A percentile compares a stretch with the other conserved stretches of the same genome.
Evolutionary conservation across 2,797 vertebrate genomes (phyloP).

Genomic region (Premnoplex brunnescens): DNA sequence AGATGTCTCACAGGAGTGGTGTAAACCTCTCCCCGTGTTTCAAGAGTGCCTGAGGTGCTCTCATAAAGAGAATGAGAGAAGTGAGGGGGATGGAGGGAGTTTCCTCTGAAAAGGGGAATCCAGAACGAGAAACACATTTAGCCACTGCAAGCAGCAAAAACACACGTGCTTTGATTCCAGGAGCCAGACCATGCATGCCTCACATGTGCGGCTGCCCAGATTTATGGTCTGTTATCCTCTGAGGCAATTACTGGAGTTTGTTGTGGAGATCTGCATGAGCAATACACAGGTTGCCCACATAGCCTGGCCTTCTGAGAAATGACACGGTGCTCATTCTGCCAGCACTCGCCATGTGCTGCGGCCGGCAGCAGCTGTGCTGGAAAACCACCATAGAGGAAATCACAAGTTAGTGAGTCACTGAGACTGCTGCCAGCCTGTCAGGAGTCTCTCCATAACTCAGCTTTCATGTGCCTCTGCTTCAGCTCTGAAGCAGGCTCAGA

Average conservation of each 20-base stretch:
- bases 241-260: slow-evolving; percentile 44
- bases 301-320: slow-evolving; percentile 9
- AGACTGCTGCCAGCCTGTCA: slow-evolving; percentile 46
- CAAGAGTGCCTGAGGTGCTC: slow-evolving; percentile 24
- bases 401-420: slow-evolving; percentile 75
- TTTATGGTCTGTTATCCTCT: slow-evolving; percentile 50
- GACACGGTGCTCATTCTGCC: neutral
- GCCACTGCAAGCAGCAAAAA: slow-evolving; percentile 20
- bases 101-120: slow-evolving; percentile 44
- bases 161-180: slow-evolving; percentile 35
- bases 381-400: slow-evolving; percentile 68
- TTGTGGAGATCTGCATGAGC: slow-evolving; percentile 31
- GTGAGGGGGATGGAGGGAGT: slow-evolving; percentile 31
- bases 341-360: slow-evolving; percentile 3
- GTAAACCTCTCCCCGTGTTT: neutral
- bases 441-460: slow-evolving; percentile 62
- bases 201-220: slow-evolving; percentile 50
- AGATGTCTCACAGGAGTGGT: neutral
- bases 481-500: slow-evolving; percentile 11
- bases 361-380: slow-evolving; percentile 47
- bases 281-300: slow-evolving; percentile 53
- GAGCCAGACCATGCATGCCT: slow-evolving; percentile 42
- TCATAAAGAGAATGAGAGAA: slow-evolving; percentile 24
- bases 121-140: slow-evolving; percentile 62
- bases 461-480: slow-evolving; percentile 47